These are phyloP conservation scores for Chloromyia formosa DNA, from an alignment of 2,888 invertebrate genomes.

Conservation along the genomic window DNA sequence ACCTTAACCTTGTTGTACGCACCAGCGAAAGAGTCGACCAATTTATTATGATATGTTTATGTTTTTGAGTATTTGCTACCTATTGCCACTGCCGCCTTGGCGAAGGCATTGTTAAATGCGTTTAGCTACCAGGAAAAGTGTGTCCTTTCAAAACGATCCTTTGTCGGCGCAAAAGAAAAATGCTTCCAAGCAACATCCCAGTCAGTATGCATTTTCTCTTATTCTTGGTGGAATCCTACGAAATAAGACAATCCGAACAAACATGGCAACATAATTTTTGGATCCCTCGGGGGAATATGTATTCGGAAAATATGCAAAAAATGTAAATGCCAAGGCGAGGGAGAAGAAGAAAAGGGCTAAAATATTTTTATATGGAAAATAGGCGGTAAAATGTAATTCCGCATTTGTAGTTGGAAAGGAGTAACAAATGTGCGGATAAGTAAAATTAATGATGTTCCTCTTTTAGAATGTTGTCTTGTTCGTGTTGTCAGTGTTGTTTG, in stretches of 20 bases:
- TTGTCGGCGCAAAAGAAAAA: conserved; percentile 1
- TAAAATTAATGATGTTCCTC: conserved; percentile 43
- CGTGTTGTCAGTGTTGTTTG: background rate
- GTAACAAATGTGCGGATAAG: conserved; percentile 46
- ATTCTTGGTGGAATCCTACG: no score
- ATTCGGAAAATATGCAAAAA: conserved; percentile 40
- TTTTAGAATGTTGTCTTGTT: conserved; percentile 22
- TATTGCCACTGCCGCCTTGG: background rate
- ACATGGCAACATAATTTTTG: conserved; percentile 43
- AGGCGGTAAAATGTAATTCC: conserved; percentile 19
- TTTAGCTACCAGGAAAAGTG: conserved; percentile 17
- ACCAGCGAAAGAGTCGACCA: background rate
- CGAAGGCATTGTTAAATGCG: background rate
- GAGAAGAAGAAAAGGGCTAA: conserved; percentile 4
- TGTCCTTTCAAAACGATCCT: conserved; percentile 16
- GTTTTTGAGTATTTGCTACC: background rate
- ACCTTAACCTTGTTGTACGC: background rate
- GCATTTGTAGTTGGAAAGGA: conserved; percentile 34
- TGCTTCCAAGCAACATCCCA: background rate
- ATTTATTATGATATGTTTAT: conserved; percentile 37
- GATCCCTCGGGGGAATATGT: conserved; percentile 25
- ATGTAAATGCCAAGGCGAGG: background rate
- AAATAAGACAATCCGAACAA: conserved; percentile 36
- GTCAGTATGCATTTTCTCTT: no score
- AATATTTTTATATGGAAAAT: conserved; percentile 19